Evolutionary conservation across 2,113 vertebrate species (phyloP).

Genomic region (Oxyura jamaicensis): DNA sequence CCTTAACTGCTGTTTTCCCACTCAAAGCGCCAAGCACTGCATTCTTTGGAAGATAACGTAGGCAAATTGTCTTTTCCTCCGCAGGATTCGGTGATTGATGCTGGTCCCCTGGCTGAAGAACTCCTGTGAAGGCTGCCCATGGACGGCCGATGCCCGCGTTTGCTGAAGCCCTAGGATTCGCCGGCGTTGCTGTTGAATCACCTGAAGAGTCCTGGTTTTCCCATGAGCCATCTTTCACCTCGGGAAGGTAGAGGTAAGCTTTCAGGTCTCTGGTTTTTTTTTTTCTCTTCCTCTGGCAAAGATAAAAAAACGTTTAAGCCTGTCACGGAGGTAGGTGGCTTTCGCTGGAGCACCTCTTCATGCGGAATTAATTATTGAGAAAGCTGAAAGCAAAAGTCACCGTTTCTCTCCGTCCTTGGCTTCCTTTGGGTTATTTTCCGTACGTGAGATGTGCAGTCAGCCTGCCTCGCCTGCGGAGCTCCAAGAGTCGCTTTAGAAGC

Average conservation of each 20-base stretch:
- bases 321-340: neutral
- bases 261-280: neutral
- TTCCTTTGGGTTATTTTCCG: neutral
- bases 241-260: slow-evolving; percentile 50
- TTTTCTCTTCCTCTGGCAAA: neutral
- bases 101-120: neutral
- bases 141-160: neutral
- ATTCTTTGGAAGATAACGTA: neutral
- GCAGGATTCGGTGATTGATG: neutral
- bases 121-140: neutral
- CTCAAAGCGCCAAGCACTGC: neutral
- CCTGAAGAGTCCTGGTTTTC: slow-evolving; percentile 18
- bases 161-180: slow-evolving; percentile 24
- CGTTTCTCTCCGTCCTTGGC: neutral
- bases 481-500: neutral
- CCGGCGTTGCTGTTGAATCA: neutral
- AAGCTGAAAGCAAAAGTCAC: neutral
- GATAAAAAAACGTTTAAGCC: neutral
- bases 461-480: neutral
- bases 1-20: neutral
- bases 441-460: neutral
- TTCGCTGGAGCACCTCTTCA: neutral
- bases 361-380: neutral
- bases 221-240: slow-evolving; percentile 59
- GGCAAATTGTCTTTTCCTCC: neutral